Evolutionary conservation across 2,113 vertebrate species (phyloP).

Genomic region (Pygoscelis adeliae): DNA sequence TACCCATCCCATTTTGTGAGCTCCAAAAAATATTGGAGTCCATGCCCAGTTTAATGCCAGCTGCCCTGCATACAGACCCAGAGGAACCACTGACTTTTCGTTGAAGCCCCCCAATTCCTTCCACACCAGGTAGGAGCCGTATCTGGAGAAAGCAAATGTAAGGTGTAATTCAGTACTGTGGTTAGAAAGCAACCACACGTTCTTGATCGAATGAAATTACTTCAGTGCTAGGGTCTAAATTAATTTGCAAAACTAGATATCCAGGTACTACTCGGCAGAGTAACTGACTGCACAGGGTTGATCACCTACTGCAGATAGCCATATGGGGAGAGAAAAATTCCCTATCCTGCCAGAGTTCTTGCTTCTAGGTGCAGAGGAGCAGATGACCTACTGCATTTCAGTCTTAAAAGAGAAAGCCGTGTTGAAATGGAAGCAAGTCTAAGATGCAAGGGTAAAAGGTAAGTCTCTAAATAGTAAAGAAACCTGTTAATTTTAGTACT

Average conservation of each 20-base stretch:
- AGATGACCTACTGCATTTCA: background rate
- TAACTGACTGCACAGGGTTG: background rate
- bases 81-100: constrained; percentile 67
- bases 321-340: background rate
- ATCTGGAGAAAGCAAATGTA: constrained; percentile 54
- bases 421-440: background rate
- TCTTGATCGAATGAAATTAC: background rate
- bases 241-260: background rate
- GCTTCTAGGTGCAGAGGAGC: background rate
- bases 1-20: constrained; percentile 79
- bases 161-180: background rate
- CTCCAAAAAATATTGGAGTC: constrained; percentile 78
- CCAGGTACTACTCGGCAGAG: background rate
- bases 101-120: constrained; percentile 80
- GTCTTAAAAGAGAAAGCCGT: background rate
- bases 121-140: constrained; percentile 80
- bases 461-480: background rate
- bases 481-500: background rate
- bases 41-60: constrained; percentile 81
- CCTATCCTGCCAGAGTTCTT: background rate
- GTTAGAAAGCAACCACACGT: background rate
- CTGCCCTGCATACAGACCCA: constrained; percentile 80
- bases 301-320: background rate
- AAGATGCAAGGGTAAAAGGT: background rate
- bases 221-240: background rate